phyloP scores from a whole-genome alignment of 2,113 vertebrate species.

The Phalacrocorax brasilianus region DNA sequence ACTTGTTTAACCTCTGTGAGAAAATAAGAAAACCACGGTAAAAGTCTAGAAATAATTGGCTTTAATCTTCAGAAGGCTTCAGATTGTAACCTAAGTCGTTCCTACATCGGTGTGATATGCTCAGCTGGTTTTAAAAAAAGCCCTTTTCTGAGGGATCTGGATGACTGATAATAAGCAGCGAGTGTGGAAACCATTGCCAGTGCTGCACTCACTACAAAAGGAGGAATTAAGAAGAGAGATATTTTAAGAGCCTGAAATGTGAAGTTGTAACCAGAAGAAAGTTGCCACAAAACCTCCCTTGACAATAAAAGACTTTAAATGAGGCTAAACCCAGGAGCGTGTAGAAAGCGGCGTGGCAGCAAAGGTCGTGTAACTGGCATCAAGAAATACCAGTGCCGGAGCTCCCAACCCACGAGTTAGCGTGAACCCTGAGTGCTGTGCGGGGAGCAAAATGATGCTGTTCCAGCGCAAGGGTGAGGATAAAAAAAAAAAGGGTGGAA shows the following conservation, averaged over 20 bases:
- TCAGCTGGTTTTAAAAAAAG: not conserved
- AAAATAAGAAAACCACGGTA: not conserved
- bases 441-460: not conserved
- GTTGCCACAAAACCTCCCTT: not conserved
- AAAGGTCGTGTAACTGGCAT: not conserved
- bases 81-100: not conserved
- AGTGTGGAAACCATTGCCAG: not conserved
- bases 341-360: fast-evolving
- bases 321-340: not conserved
- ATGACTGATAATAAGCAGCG: not conserved
- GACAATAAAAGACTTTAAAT: not conserved
- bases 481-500: too few species aligned
- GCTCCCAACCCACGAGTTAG: not conserved
- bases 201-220: not conserved
- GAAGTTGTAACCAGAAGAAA: not conserved
- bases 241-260: not conserved
- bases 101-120: not conserved
- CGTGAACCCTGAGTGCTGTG: not conserved
- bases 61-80: not conserved
- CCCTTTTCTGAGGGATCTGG: not conserved
- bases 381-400: not conserved
- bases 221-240: not conserved
- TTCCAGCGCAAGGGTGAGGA: not conserved
- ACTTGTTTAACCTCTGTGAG: not conserved
- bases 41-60: not conserved